Base-by-base conservation (phyloP, 2,797 vertebrate genomes). In the Rousettus madagascariensis region DNA sequence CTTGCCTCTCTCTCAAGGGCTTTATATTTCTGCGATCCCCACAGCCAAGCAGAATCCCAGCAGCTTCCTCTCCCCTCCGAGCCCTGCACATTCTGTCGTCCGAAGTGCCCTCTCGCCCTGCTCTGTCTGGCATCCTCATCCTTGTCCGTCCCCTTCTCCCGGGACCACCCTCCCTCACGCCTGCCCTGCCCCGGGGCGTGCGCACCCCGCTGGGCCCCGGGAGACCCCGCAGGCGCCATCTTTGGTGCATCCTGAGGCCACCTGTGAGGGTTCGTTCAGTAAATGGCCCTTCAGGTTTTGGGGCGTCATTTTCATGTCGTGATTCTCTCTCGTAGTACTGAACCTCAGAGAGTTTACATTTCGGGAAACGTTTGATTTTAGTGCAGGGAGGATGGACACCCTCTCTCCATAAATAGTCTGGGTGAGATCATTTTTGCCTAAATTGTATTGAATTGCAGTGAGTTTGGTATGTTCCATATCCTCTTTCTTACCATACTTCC, bases 311-410 rank as follows among this genome's bases (percentile, higher is more conserved):
- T 84, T 20, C 33, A 12, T 88, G 28, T 65, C 15, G 53, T 51
- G 24, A 59, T 85, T 77, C 19, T 49, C 19, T 49, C 24, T 69
- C 30, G 38, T 17, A 4, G 8, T 61, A 20, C 43, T 75, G 65
- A 59, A 36, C 36, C 59, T 78, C 2, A 75, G 46, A 7, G 24
- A 49, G 55, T 46, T 72, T 84, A 43, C 20, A 19, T 86, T 72
- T 84, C 19, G 65, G 38, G n/a, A 68, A 80, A 33, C 43, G 43
- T 80, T 63, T 43, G 57, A 22, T 89, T 92, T 91, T 69, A 71
- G 26, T 71, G 33, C 16, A 36, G 10, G 36, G 77, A 46, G 53
- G 41, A 57, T 19, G 53, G 7, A 15, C 15, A 0, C 5, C 2
- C 26, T 11, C 11, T 26, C 4, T 20, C 10, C 6, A 8, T 80